Base-by-base conservation (phyloP, 2,888 invertebrate genomes). In the Pollenia griseotomentosa region DNA sequence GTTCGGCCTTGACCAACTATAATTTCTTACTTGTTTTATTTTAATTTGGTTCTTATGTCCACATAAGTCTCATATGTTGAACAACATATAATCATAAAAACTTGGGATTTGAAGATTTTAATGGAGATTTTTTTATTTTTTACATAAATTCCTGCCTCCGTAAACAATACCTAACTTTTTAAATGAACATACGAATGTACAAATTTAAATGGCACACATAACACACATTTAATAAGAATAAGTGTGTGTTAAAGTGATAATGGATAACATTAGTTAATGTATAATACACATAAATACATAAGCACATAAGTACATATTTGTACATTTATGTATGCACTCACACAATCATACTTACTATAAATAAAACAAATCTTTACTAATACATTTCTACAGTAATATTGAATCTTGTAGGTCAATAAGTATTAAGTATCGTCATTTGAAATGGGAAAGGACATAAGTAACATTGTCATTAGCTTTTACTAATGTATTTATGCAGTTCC, bases 181-280 rank as follows among this genome's bases (percentile, higher is more conserved):
- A 2, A 12, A 23, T 23, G 10, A 19, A 44, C 9, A 10, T 23
- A n/a, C 7, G 16, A 19, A 33, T 12, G 9, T 10, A 12, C 23
- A 23, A 44, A 61, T 61, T 7, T 61, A 61, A 46, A 61, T 40
- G 12, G 14, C 19, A 23, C 11, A 46, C 19, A n/a, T 46, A 46
- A 48, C 48, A 9, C 63, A 51, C 7, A 23, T 63, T 61, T 46
- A 19, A 14, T 70, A 53, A 59, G 57, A 48, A 48, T 0, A 11
- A 61, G 19, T 61, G 16, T 55, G 19, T 65, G 46, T 77, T 48
- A 61, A 68, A 75, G 70, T 59, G 80, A 80, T 80, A 80, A 71
- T 80, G 61, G 74, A 80, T 80, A 68, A 16, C 75, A 71, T 80
- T 71, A 85, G 75, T 68, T 75, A 63, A 80, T 78, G 53, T 44